Evolutionary conservation across 2,797 vertebrate species (phyloP), one percentile per base, ranked within the genome.

Genomic region (Corythornis leucogaster): DNA sequence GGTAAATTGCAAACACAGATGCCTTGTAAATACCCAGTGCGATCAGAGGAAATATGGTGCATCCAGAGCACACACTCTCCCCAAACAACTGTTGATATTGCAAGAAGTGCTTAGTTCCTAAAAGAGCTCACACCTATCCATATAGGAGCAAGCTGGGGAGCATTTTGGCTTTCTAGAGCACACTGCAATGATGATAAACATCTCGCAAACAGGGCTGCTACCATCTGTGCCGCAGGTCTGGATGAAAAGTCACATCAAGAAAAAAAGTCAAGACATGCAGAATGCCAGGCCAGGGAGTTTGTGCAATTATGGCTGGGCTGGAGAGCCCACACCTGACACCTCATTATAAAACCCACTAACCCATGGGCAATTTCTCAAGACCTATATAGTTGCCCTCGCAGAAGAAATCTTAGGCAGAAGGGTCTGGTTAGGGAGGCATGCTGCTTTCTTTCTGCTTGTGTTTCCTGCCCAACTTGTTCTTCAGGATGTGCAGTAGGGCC

Each of bases 121-220:
- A 26, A 63, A 58, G 67, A 67, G 43, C 19, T 66, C 0, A 0
- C 18, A 50, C 21, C 38, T 64, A 14, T 11, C 20, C 4, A 0
- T 2, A 7, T 0, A 46, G 48, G 31, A 69, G 35, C 35, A n/a
- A 73, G 40, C 31, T 24, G 28, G 26, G 50, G 28, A 90, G 38
- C 13, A 1, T 13, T 63, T 80, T 19, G 48, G 38, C 73, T 35
- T 81, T 63, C 42, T 33, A 50, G 59, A 81, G 63, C 16, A 55
- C 2, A 0, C 16, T 3, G 6, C 21, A 64, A 2, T 7, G 38
- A 50, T 3, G 33, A 53, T 4, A 69, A 62, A 58, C 0, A 0
- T 5, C 19, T 58, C 42, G 48, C 14, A 26, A 73, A 51, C 18
- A 62, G 68, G 33, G 35, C 55, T 77, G 51, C 38, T n/a, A 19